phyloP scores from a whole-genome alignment of 2,888 invertebrate genomes.

The Luperina testacea region DNA sequence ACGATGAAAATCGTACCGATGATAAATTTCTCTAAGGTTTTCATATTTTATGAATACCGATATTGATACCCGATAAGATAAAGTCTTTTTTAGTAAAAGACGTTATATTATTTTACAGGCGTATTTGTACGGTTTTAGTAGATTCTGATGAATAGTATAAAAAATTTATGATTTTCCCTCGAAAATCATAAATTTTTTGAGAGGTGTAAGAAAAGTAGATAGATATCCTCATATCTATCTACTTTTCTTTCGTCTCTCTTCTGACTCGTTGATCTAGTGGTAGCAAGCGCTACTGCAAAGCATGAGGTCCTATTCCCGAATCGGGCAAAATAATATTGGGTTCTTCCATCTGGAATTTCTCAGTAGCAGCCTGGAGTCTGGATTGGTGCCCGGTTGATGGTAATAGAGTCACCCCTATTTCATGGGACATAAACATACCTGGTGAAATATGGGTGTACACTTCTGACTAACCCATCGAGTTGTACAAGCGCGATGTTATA shows the following conservation, averaged over 20 bases:
- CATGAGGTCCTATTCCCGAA: background rate
- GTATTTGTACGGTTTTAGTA: constrained; percentile 13
- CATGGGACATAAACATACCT: background rate
- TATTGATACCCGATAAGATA: constrained; percentile 35
- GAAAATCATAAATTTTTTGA: too few relatives aligned
- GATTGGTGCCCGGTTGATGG: background rate
- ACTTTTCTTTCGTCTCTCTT: background rate
- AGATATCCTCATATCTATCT: background rate
- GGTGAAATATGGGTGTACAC: background rate
- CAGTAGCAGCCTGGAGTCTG: too few relatives aligned
- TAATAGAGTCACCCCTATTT: background rate
- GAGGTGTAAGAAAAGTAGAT: too few relatives aligned
- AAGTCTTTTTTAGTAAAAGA: constrained; percentile 17
- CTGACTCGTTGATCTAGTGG: background rate
- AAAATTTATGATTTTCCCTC: constrained; percentile 5
- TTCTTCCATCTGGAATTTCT: background rate
- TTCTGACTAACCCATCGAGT: background rate
- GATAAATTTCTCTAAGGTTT: constrained; percentile 36
- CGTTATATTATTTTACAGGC: constrained; percentile 28
- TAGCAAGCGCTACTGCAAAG: background rate
- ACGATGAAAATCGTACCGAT: constrained; percentile 31
- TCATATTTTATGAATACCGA: constrained; percentile 44
- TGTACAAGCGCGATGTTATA: too few relatives aligned
- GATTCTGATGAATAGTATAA: background rate
- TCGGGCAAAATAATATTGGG: background rate